A percentile compares a stretch with the other conserved stretches of the same genome.
Evolutionary conservation across 2,888 invertebrate genomes (phyloP).

Genomic region (Megastigmus dorsalis): DNA sequence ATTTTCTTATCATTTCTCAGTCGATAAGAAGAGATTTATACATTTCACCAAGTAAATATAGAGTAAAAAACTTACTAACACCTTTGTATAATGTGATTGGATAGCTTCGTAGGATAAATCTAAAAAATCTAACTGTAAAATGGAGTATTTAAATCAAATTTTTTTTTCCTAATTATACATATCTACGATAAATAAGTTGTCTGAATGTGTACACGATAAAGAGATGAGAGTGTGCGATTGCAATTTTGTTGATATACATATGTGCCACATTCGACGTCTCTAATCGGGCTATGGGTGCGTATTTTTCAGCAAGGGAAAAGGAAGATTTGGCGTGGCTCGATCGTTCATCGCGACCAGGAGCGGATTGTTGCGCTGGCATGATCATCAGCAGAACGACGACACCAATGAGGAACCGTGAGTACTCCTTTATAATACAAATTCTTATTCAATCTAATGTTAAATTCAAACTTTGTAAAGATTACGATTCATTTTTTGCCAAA

Average conservation of each 20-base stretch:
- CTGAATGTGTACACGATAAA: too few relatives aligned
- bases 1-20: neutral
- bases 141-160: too few relatives aligned
- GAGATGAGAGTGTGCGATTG: neutral
- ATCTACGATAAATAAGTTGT: too few relatives aligned
- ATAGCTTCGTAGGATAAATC: too few relatives aligned
- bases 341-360: conserved; percentile 94
- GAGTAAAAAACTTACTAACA: conserved; percentile 27
- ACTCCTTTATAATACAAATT: neutral
- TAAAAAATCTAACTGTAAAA: too few relatives aligned
- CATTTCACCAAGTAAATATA: conserved; percentile 6
- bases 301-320: conserved; percentile 88
- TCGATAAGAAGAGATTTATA: neutral
- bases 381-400: conserved; percentile 78
- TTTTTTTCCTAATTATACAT: too few relatives aligned
- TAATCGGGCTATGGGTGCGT: conserved; percentile 23
- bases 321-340: conserved; percentile 88
- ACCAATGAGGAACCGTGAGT: conserved; percentile 83
- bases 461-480: too few relatives aligned
- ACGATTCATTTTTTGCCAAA: too few relatives aligned
- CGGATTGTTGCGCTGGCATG: conserved; percentile 91
- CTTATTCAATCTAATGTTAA: too few relatives aligned
- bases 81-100: too few relatives aligned
- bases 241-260: neutral
- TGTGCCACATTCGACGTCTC: neutral